These are phyloP conservation scores for Raja brachyura DNA, from an alignment of 2,113 vertebrate genomes.

Conservation along the genomic window DNA sequence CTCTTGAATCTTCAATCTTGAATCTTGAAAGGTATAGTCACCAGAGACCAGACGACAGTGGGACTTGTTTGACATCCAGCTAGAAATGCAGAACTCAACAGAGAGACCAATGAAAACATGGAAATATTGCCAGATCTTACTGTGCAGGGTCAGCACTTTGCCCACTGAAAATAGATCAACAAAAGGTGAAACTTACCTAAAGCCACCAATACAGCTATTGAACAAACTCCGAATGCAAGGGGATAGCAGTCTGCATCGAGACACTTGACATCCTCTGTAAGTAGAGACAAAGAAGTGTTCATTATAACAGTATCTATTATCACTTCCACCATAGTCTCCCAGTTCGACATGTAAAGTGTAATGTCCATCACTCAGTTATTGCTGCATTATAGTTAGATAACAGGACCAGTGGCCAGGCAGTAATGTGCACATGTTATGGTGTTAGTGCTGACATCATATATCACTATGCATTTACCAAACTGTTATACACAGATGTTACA, in stretches of 20 bases:
- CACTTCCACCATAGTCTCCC: not conserved
- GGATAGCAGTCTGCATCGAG: not conserved
- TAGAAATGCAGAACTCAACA: too few relatives aligned
- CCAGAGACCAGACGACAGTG: too few relatives aligned
- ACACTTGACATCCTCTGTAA: constrained; percentile 23
- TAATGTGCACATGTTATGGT: not conserved
- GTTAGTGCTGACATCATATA: not conserved
- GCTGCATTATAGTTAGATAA: not conserved
- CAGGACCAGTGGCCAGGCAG: not conserved
- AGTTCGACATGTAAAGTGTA: not conserved
- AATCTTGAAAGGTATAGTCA: too few relatives aligned
- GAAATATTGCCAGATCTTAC: not conserved
- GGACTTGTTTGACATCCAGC: too few relatives aligned
- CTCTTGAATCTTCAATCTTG: too few relatives aligned
- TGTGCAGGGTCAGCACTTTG: too few relatives aligned
- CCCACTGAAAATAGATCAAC: not conserved
- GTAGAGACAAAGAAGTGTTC: not conserved
- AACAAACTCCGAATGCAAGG: constrained; percentile 5
- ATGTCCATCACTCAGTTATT: not conserved
- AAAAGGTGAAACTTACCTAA: not conserved
- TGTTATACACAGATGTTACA: not conserved
- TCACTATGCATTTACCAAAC: not conserved
- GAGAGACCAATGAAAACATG: too few relatives aligned
- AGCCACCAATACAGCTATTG: not conserved
- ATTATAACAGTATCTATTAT: not conserved